Conservation (phyloP, 2,113 vertebrate genomes). For the Pogonocichla stellata region DNA sequence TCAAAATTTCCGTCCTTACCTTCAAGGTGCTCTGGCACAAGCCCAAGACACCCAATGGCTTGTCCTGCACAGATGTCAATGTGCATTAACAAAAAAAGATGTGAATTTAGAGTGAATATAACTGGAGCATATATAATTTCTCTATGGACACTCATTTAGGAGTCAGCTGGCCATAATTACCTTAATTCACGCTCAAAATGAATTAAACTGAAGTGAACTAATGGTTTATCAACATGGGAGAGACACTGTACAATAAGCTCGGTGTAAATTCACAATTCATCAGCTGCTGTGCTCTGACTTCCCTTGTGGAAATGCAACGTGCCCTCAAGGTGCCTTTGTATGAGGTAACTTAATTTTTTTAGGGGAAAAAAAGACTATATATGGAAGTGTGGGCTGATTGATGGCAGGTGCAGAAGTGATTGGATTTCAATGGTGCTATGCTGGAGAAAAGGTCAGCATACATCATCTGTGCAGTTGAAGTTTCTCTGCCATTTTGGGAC, state of each 20-base stretch:
- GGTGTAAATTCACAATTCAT: constrained; percentile 11
- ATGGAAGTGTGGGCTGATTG: constrained; percentile 34
- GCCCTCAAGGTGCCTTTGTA: constrained; percentile 42
- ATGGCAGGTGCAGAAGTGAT: constrained; percentile 21
- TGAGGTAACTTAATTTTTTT: constrained; percentile 10
- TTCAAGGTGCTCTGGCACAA: neutral
- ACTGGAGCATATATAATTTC: neutral
- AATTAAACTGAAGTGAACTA: constrained; percentile 31
- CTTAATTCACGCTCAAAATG: constrained; percentile 10
- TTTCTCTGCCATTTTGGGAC: neutral
- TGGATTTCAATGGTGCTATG: neutral
- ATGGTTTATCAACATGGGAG: constrained; percentile 19
- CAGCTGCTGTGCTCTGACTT: neutral
- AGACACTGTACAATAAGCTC: neutral
- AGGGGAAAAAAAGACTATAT: neutral
- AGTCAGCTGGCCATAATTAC: constrained; percentile 31
- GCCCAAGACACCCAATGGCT: neutral
- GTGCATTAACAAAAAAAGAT: constrained; percentile 17
- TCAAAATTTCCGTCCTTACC: neutral
- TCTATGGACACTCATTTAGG: constrained; percentile 5
- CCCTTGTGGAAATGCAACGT: neutral
- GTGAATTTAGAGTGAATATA: constrained; percentile 12
- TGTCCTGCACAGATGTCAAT: neutral
- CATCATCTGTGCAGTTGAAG: neutral
- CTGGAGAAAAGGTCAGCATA: neutral